Conservation (phyloP, 2,797 vertebrate genomes). For the Sebastes paucispinis region DNA sequence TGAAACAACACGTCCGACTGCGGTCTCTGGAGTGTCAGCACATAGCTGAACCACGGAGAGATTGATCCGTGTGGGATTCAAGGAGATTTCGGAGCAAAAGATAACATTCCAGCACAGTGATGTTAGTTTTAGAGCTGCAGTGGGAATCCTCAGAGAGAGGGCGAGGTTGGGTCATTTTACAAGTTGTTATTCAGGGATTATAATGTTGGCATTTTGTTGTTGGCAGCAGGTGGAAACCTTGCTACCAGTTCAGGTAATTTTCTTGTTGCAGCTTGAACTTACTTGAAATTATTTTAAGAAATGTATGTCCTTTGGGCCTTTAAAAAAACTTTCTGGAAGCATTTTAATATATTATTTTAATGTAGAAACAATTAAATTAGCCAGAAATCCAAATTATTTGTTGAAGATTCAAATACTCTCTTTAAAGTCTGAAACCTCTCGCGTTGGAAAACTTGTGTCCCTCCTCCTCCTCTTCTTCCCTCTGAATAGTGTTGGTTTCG, state of each 20-base stretch:
- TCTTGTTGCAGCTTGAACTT: neutral
- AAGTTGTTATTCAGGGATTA: neutral
- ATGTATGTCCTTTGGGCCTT: neutral
- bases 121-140: conserved; percentile 45
- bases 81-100: conserved; percentile 9
- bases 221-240: neutral
- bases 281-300: neutral
- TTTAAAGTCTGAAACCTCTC: neutral
- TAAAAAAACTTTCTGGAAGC: neutral
- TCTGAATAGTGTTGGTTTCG: neutral
- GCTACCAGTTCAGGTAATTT: conserved; percentile 19
- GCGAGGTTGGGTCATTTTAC: neutral
- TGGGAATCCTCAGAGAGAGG: conserved; percentile 31
- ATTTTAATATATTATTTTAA: neutral
- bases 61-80: neutral
- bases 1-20: conserved; percentile 48
- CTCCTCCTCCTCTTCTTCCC: neutral
- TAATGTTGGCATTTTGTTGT: neutral
- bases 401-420: neutral
- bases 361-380: too few species aligned
- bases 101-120: conserved; percentile 63
- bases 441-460: neutral
- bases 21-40: conserved; percentile 4
- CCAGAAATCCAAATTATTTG: neutral
- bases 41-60: neutral